These are phyloP conservation scores for Geotrupes spiniger DNA, from an alignment of 2,888 invertebrate species.

Conservation along the genomic window DNA sequence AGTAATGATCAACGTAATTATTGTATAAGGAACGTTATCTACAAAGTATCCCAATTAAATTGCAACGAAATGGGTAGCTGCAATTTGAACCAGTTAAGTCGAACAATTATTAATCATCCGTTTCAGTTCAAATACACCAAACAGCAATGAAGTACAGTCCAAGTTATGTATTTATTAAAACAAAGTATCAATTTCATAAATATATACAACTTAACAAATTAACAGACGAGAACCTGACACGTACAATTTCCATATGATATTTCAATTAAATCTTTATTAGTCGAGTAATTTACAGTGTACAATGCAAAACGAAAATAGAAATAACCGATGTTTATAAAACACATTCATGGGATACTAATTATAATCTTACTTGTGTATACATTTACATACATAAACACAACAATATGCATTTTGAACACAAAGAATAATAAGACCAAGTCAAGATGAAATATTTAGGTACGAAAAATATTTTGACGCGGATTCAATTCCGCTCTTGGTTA, in stretches of 20 bases:
- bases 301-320: constrained; percentile 54
- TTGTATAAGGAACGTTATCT: too few species aligned
- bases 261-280: constrained; percentile 41
- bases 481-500: too few species aligned
- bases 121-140: too few species aligned
- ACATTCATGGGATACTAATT: constrained; percentile 48
- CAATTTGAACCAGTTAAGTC: too few species aligned
- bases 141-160: too few species aligned
- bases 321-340: constrained; percentile 47
- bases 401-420: constrained; percentile 52
- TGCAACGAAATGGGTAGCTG: too few species aligned
- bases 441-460: constrained; percentile 27
- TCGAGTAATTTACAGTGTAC: constrained; percentile 47
- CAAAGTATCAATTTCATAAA: constrained; percentile 18
- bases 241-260: constrained; percentile 21
- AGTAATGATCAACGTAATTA: too few species aligned
- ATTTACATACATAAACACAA: constrained; percentile 52
- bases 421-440: constrained; percentile 43
- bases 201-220: constrained; percentile 22
- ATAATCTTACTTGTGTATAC: constrained; percentile 48
- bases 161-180: constrained; percentile 19
- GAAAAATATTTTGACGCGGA: constrained; percentile 15
- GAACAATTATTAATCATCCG: too few species aligned
- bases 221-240: constrained; percentile 20
- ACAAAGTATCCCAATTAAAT: too few species aligned